Evolutionary conservation across 2,888 invertebrate species (phyloP).

Genomic region (Carterocephalus palaemon): DNA sequence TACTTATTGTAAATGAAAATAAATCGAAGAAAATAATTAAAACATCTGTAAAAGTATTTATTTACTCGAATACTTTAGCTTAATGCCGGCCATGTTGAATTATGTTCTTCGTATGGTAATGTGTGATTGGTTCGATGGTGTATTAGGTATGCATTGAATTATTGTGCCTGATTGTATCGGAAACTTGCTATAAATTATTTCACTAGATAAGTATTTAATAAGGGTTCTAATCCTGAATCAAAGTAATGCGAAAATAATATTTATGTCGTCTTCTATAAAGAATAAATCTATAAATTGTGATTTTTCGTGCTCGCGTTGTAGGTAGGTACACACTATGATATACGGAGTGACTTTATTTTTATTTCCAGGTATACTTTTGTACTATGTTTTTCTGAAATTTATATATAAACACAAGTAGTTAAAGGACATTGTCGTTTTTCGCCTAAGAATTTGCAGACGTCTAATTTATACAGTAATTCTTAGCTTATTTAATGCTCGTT

Average conservation of each 20-base stretch:
- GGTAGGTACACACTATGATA: no score
- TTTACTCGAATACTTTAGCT: slow-evolving; percentile 20
- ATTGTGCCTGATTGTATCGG: slow-evolving; percentile 23
- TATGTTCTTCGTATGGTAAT: slow-evolving; percentile 25
- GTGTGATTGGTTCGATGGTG: slow-evolving; percentile 17
- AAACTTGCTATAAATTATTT: slow-evolving; percentile 18
- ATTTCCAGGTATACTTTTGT: no score
- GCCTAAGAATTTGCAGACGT: no score
- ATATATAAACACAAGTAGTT: no score
- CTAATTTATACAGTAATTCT: no score
- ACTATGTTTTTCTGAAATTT: no score
- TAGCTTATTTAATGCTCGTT: no score
- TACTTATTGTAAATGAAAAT: slow-evolving; percentile 24
- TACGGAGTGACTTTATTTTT: no score
- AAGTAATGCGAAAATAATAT: not conserved
- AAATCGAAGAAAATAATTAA: slow-evolving; percentile 24
- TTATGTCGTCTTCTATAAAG: no score
- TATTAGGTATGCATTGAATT: slow-evolving; percentile 24
- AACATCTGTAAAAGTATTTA: slow-evolving; percentile 24
- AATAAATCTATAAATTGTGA: no score
- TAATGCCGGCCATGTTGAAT: slow-evolving; percentile 13
- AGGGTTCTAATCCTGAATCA: slow-evolving; percentile 11
- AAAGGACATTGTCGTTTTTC: no score
- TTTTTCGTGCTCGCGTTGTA: no score
- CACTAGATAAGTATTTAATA: slow-evolving; percentile 11